Evolutionary conservation across 2,888 invertebrate species (phyloP).

Genomic region (Polyommatus iphigenia): DNA sequence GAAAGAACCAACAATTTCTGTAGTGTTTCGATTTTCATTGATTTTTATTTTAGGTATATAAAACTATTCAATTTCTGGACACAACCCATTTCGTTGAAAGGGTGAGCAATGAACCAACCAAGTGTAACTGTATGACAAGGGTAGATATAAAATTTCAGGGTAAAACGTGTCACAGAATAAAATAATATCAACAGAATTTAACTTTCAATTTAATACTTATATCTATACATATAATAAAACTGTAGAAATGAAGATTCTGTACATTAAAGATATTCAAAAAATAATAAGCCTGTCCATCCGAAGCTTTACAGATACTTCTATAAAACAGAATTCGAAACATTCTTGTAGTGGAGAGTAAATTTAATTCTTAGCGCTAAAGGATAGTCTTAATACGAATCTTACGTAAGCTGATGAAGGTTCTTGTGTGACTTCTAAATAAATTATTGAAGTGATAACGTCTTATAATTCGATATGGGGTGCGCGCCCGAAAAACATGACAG

Average conservation of each 20-base stretch:
- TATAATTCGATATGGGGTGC: too few species aligned
- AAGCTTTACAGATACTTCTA: conserved; percentile 29
- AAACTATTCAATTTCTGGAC: conserved; percentile 13
- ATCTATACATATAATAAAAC: too few species aligned
- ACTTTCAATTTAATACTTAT: not conserved
- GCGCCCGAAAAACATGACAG: too few species aligned
- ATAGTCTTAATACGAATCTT: too few species aligned
- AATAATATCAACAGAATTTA: not conserved
- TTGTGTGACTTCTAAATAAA: too few species aligned
- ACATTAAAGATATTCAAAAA: too few species aligned
- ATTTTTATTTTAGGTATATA: conserved; percentile 14
- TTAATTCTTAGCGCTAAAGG: conserved; percentile 68
- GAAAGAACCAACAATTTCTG: not conserved
- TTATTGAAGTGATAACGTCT: too few species aligned
- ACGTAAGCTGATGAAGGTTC: too few species aligned
- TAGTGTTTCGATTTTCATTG: not conserved
- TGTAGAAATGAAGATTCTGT: too few species aligned
- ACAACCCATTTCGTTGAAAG: conserved; percentile 9
- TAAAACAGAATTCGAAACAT: conserved; percentile 39
- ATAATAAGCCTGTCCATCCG: too few species aligned
- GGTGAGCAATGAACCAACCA: conserved; percentile 12
- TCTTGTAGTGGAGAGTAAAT: conserved; percentile 57
- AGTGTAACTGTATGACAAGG: conserved; percentile 12
- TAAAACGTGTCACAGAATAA: not conserved
- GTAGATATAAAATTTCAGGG: conserved; percentile 14